phyloP scores from a whole-genome alignment of 2,113 vertebrate genomes.

The Catharus fuscescens region DNA sequence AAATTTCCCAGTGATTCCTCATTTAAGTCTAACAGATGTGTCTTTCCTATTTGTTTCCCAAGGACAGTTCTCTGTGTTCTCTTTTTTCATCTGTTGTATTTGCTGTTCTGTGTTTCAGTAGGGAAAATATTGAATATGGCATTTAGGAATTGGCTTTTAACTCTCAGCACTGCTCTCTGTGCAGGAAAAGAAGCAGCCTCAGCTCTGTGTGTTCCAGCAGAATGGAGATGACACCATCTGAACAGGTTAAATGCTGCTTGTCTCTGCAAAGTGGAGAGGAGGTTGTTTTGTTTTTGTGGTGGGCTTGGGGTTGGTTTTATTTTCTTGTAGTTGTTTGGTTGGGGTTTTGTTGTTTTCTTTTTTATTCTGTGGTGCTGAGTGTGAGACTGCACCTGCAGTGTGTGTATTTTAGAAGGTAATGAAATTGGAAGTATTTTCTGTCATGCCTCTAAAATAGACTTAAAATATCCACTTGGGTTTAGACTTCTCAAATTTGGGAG shows the following conservation, averaged over 20 bases:
- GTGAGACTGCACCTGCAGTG: background rate
- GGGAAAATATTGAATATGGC: background rate
- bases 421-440: background rate
- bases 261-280: background rate
- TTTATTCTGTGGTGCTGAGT: rapidly evolving
- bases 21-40: background rate
- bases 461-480: background rate
- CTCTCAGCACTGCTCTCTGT: background rate
- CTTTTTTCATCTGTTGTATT: background rate
- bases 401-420: background rate
- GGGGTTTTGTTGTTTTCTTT: background rate
- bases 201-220: background rate
- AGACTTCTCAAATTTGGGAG: background rate
- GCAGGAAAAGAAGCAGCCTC: background rate
- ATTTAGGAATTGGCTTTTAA: background rate
- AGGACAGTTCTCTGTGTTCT: background rate
- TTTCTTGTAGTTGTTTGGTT: background rate
- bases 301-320: background rate
- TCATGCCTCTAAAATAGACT: background rate
- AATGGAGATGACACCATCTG: background rate
- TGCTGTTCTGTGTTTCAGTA: background rate
- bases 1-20: background rate
- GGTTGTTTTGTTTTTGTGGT: too few relatives aligned
- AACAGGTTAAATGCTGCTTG: background rate
- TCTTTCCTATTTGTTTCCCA: background rate